Base-by-base conservation (phyloP, 2,888 invertebrate species). In the Eristalis arbustorum region DNA sequence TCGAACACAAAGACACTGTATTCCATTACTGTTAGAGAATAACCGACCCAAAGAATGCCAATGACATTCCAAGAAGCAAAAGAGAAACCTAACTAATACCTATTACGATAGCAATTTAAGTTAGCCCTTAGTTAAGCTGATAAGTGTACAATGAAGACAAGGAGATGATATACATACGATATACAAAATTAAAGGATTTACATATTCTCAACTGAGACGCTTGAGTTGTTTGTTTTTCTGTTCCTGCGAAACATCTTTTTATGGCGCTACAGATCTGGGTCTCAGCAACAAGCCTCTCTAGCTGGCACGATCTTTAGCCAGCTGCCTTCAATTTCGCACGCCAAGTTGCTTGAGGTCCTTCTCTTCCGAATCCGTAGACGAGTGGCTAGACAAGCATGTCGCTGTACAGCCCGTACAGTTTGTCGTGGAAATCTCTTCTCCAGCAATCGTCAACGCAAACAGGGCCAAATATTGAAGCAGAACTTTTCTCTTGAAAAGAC, bases 151-250 rank as follows among this genome's bases (percentile, higher is more conserved):
- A 76, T 80, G 76, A 68, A 68, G 57, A 63, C 63, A 62, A 61
- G 18, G 42, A 28, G 59, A 49, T 56, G 37, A 84, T 67, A 80
- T 69, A 78, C 37, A 73, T 42, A 75, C 31, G 49, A 72, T 34
- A 77, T 72, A 75, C 28, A 66, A 71, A 81, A 74, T 78, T 78
- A 78, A 84, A 61, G 42, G 72, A 73, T 85, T 85, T 85, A 77
- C 85, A 85, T 85, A 85, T 85, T 85, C 76, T 74, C 64, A 73
- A 76, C 11, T 13, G 31, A 23, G 42, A 31, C 3, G n/a, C n/a
- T n/a, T n/a, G 31, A 14, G 23, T 22, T 59, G 23, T 25, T 56
- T 56, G 3, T 59, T 59, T 59, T 25, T 23, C 0, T 23, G 22
- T 23, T 57, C 25, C 25, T 25, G 25, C 25, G 25, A 25, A 3